Percentiles rank a stretch among this genome's conserved stretches.
These are phyloP conservation scores for Cottoperca gobio DNA, from an alignment of 2,797 vertebrate genomes.

Conservation along the genomic window DNA sequence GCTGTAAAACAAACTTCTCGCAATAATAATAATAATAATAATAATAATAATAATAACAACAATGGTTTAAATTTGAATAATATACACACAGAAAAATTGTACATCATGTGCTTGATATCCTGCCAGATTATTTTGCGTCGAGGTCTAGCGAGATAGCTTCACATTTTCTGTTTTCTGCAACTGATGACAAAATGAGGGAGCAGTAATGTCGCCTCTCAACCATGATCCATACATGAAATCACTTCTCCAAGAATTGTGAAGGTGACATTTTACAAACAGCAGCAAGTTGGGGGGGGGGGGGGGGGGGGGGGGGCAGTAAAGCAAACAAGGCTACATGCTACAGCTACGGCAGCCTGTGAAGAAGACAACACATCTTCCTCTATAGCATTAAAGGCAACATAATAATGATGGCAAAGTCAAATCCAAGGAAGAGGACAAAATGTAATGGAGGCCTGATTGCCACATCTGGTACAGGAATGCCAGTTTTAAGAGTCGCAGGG, in stretches of 20 bases:
- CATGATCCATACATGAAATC: not conserved
- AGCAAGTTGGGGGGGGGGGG: conserved; percentile 7
- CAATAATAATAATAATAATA: conserved; percentile 65
- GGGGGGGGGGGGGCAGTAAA: not conserved
- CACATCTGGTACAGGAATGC: conserved; percentile 37
- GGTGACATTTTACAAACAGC: conserved; percentile 46
- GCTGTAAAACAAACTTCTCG: conserved; percentile 86
- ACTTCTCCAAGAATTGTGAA: conserved; percentile 1
- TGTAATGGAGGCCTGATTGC: conserved; percentile 38
- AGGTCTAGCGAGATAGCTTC: conserved; percentile 83
- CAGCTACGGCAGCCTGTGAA: conserved; percentile 49
- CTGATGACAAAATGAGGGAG: conserved; percentile 17
- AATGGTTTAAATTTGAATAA: conserved; percentile 87
- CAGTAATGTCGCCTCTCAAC: not conserved
- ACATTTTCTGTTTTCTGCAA: conserved; percentile 82
- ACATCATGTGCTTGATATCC: conserved; percentile 84
- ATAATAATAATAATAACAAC: conserved; percentile 64
- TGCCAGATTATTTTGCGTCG: conserved; percentile 57
- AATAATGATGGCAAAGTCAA: conserved; percentile 24
- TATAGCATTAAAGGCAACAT: conserved; percentile 58
- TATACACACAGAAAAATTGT: conserved; percentile 87
- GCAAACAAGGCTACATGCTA: conserved; percentile 46
- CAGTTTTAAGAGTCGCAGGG: not conserved
- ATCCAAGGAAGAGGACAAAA: conserved; percentile 22
- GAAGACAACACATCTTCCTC: conserved; percentile 27